A percentile compares a stretch with the other conserved stretches of the same genome.
phyloP scores from a whole-genome alignment of 2,888 invertebrate genomes.

The Orthosia gothica region DNA sequence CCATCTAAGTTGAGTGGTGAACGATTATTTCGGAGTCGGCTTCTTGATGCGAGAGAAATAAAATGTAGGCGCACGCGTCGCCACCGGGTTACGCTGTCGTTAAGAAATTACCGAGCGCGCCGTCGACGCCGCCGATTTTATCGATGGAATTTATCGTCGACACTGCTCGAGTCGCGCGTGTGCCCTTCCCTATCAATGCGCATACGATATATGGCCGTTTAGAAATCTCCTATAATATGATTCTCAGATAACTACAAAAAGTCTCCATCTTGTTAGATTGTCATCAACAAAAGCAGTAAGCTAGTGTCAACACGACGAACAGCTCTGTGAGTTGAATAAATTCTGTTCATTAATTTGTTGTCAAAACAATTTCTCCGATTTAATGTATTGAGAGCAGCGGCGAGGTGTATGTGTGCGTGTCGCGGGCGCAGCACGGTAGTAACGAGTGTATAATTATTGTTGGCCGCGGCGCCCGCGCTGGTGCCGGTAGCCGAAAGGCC shows the following conservation, averaged over 20 bases:
- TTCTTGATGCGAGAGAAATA: slow-evolving; percentile 88
- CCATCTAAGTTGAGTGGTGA: slow-evolving; percentile 90
- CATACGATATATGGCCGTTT: slow-evolving; percentile 68
- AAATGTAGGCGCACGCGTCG: slow-evolving; percentile 90
- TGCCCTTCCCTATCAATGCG: slow-evolving; percentile 77
- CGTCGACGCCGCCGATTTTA: slow-evolving; percentile 90
- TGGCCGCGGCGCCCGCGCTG: slow-evolving; percentile 74
- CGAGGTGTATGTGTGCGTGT: slow-evolving; percentile 77
- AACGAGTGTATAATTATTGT: slow-evolving; percentile 91
- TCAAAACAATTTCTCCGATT: slow-evolving; percentile 83
- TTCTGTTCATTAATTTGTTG: slow-evolving; percentile 73
- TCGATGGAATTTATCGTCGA: slow-evolving; percentile 91
- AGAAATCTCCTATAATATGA: slow-evolving; percentile 65
- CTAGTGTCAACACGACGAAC: slow-evolving; percentile 39
- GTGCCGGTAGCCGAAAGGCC: slow-evolving; percentile 89
- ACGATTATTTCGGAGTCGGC: slow-evolving; percentile 90
- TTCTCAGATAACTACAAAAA: slow-evolving; percentile 57
- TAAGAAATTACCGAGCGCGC: slow-evolving; percentile 90
- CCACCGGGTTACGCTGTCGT: slow-evolving; percentile 91
- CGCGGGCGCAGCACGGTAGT: slow-evolving; percentile 89
- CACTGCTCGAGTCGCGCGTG: slow-evolving; percentile 85
- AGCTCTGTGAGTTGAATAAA: slow-evolving; percentile 59
- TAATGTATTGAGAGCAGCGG: slow-evolving; percentile 80
- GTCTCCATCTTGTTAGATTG: slow-evolving; percentile 28
- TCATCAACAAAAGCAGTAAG: slow-evolving; percentile 21